Base-by-base conservation (phyloP, 1,140 invertebrate species). In the Orussus abietinus region DNA sequence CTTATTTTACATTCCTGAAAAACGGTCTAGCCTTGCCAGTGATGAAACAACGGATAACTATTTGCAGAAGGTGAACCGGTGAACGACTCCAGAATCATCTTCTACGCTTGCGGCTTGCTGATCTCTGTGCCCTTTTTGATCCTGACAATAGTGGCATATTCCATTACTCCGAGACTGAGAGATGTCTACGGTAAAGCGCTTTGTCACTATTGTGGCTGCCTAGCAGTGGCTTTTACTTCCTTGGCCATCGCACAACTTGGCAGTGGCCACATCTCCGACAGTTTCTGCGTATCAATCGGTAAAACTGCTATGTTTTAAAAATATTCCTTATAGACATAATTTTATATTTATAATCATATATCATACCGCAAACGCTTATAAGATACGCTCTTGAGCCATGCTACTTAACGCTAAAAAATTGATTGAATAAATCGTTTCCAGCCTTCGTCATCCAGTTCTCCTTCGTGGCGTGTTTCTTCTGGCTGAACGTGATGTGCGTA, bases 401-500 rank as follows among this genome's bases (percentile, higher is more conserved):
- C n/a, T n/a, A n/a, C n/a, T n/a, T n/a, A n/a, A n/a, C n/a, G n/a
- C n/a, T n/a, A n/a, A n/a, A n/a, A n/a, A n/a, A n/a, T n/a, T n/a
- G n/a, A n/a, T n/a, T n/a, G n/a, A n/a, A n/a, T n/a, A n/a, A n/a
- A n/a, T n/a, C 30, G 45, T 45, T 63, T 61, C 20, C 76, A 71
- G 81, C 78, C 0, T 71, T 81, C 30, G 57, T 78, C 26, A 77
- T 82, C 19, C 85, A 88, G 55, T 89, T 84, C 65, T 87, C 83
- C 51, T 86, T 87, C 59, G 60, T 90, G 38, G 75, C 82, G 1
- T 84, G 83, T 19, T 90, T 90, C 58, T 85, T 83, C 39, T 91
- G 88, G 88, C 82, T 90, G 71, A 84, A 80, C 54, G 75, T 83
- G 5, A 83, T 88, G 74, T 83, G 84, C 31, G 78, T 80, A 44